Evolutionary conservation across 92 coral and sea anemone genomes (phyloP).

Genomic region (Palythoa heliodiscus): DNA sequence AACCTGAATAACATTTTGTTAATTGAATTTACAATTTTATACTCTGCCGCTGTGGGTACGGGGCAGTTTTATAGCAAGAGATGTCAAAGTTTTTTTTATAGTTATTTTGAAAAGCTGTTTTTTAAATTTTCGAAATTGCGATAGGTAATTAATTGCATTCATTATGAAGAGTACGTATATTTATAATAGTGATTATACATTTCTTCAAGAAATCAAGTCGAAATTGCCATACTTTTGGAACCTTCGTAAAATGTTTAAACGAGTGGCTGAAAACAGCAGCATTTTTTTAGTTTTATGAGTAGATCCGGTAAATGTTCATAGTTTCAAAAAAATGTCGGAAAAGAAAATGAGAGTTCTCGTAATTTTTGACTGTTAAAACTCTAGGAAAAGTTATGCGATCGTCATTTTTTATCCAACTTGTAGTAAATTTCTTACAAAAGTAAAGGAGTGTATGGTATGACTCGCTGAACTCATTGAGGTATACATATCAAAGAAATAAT

Average conservation of each 20-base stretch:
- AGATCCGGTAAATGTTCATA: not conserved
- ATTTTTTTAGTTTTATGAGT: not conserved
- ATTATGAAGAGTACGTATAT: not conserved
- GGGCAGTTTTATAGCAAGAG: conserved; percentile 20
- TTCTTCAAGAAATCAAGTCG: not conserved
- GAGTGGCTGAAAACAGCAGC: not conserved
- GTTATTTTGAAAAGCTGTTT: not conserved
- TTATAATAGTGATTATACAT: not conserved
- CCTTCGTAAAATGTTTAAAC: not conserved
- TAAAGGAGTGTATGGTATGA: too few relatives aligned
- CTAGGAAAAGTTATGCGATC: too few relatives aligned
- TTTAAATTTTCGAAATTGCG: not conserved
- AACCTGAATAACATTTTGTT: conserved; percentile 1
- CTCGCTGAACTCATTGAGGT: not conserved
- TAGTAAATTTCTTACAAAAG: too few relatives aligned
- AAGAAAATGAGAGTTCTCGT: too few relatives aligned
- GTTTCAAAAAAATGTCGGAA: too few relatives aligned
- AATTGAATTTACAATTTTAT: conserved; percentile 15
- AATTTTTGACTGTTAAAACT: too few relatives aligned
- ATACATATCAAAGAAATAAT: not conserved
- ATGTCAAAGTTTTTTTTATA: conserved; percentile 12
- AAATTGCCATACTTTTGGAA: not conserved
- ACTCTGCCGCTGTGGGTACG: not conserved
- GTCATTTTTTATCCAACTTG: too few relatives aligned
- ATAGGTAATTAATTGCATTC: not conserved